Evolutionary conservation across 2,113 vertebrate species (phyloP), one percentile per base, ranked within the genome.

Genomic region (Polypterus bichir): DNA sequence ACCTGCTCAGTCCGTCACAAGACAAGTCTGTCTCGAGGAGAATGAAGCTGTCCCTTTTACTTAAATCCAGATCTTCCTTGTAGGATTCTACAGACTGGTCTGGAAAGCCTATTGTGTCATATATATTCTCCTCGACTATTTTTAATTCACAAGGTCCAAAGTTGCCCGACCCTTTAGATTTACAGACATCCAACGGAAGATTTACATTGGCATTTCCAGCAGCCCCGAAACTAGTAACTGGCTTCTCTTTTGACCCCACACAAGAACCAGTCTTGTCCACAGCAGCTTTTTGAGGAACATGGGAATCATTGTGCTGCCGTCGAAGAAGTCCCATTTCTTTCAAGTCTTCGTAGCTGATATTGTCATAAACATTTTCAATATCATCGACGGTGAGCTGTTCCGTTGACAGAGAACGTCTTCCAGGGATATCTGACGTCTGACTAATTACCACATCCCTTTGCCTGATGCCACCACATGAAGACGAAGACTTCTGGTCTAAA

Each of bases 311-410:
- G 1, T 59, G 69, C 11, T 92, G 88, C 49, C 87, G 85, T 66
- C 83, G 82, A 59, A 89, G 77, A 1, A 94, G 78, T 55, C 91
- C 91, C 92, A 97, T 93, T 54, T 82, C 81, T 71, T 94, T 97
- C n/a, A 97, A 78, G 76, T 97, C 95, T 70, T 98, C 92, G 0
- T 89, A 96, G 76, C 92, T 97, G 68, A 98, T 94, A 66, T 98
- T 98, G 67, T 98, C 95, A 67, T 98, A 98, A 57, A 98, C 90
- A 6, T 96, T 94, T 66, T 97, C 91, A 52, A 94, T 83, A n/a
- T 94, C 92, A 44, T 97, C 92, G 0, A 91, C 65, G 0, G 89
- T 92, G 66, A 98, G 64, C 74, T 97, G 91, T 61, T 93, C 79
- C 0, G 89, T 87, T 4, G 89, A 94, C 3, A 91, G 90, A 9